Base-by-base conservation (phyloP, 2,888 invertebrate genomes). In the Aspidapion aeneum region DNA sequence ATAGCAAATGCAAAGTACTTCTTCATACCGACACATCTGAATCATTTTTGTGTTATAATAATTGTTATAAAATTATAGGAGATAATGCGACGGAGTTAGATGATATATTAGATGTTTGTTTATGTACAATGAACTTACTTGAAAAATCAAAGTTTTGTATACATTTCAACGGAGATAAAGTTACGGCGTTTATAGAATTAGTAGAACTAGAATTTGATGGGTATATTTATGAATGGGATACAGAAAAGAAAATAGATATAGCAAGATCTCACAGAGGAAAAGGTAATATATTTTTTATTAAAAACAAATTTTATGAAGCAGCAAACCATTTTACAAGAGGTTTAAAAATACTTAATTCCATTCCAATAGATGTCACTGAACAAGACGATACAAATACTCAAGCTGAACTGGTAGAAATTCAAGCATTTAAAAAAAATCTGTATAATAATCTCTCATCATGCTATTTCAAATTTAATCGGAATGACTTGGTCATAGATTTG, bases 391-490 rank as follows among this genome's bases (percentile, higher is more conserved):
- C n/a, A n/a, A n/a, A n/a, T n/a, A n/a, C n/a, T n/a, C 35, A 35
- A 35, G 3, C 35, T 12, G 35, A 35, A 35, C 12, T 35, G 12
- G 35, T 12, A 35, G 12, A 35, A 35, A 81, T 91, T 68, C 75
- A 84, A 49, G 79, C 81, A 59, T 77, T 91, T 7, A 86, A 90
- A 76, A 79, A 86, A 9, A 87, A 86, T 70, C 81, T 94, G 7
- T 91, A 90, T 75, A 90, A 91, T 69, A 96, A 96, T 78, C 81
- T 95, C 75, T 91, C 94, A 0, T 89, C 90, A 55, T 93, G 94
- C 75, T 90, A 93, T 71, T 82, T 93, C 18, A 87, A 87, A 66
- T 83, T 83, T 66, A 78, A 86, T 9, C 87, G 89, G 68, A 90
- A 86, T 77, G 83, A 86, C 2, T 85, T 87, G 64, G 88, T 87